Base-by-base conservation (phyloP, 2,888 invertebrate species). In the Diaperis boleti region DNA sequence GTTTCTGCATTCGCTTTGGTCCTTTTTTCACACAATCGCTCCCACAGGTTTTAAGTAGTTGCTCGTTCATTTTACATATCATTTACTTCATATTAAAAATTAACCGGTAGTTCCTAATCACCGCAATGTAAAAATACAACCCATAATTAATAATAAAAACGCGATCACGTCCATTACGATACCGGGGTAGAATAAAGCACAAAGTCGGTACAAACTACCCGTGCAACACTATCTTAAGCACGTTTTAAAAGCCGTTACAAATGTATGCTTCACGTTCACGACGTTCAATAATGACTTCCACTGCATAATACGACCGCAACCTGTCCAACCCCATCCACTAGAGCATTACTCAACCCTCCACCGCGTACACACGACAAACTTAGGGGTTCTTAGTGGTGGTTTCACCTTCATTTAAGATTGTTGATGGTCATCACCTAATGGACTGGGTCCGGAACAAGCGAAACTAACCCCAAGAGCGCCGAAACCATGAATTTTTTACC, bases 341-440 rank as follows among this genome's bases (percentile, higher is more conserved):
- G 18, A 42, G 18, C 54, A 54, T 54, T 54, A 54, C 42, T 54
- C 54, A 54, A 41, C 42, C 41, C 42, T 54, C 29, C 41, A 42
- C 54, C 37, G 29, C 52, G 31, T 54, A 18, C 31, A 54, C 41
- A 31, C 29, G 41, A 54, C 18, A 10, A 42, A 42, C 18, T 54
- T 54, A 17, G 15, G 42, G 54, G 41, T 42, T 54, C 41, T 42
- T 54, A 29, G 41, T 26, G 39, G 52, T 11, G 37, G 39, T 22
- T 37, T 52, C 52, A 41, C 39, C 52, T 41, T 49, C 49, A 35
- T 39, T 41, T 39, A 52, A 52, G 52, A 52, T 37, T 52, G 52
- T 52, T 52, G 52, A 52, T 37, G 52, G 52, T 39, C 52, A 39
- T 52, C 39, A 20, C 18, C 49, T 49, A 49, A 49, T 49, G 49